Base-by-base conservation (phyloP, 2,113 vertebrate genomes). In the Felis chaus region DNA sequence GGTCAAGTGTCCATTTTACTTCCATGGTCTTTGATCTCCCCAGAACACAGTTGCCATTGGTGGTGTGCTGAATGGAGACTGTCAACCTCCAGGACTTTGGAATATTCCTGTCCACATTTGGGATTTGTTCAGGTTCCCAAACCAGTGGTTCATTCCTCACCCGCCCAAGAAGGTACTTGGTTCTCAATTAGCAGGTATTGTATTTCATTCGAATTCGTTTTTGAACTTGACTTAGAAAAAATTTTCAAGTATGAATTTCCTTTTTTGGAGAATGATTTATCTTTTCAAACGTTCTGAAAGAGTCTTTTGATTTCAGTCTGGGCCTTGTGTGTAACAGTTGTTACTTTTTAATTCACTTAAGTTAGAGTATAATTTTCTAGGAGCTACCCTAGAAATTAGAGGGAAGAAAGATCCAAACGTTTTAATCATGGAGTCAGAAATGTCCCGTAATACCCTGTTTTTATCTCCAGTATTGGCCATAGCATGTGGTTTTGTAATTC, bases 351-450 rank as follows among this genome's bases (percentile, higher is more conserved):
- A 76, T 85, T 29, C 50, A 65, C 68, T 90, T 94, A 83, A 18
- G 7, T 87, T 95, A 80, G 73, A 94, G 61, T 92, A 31, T 73
- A 89, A 69, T 97, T 95, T 97, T 79, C 69, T 85, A 55, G 66
- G 95, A 68, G 14, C 45, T 63, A 95, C 18, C 29, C 41, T 66
- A 79, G 73, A 90, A 96, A 94, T 94, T 76, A 92, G 69, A 94
- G 66, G 50, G 76, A 50, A 82, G 79, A 96, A 83, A 66, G 71
- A 89, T 31, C 53, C 9, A 48, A 66, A 85, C 39, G 23, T 74
- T 91, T 84, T 88, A 84, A 94, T 84, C 65, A 41, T 71, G 57
- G 39, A 95, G n/a, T 94, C 68, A 21, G 80, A 94, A 92, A 57
- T 92, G 29, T 78, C 50, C 41, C 14, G 15, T 39, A 55, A 41